Evolutionary conservation across 2,797 vertebrate genomes (phyloP).

Genomic region (Pangasius macronema): DNA sequence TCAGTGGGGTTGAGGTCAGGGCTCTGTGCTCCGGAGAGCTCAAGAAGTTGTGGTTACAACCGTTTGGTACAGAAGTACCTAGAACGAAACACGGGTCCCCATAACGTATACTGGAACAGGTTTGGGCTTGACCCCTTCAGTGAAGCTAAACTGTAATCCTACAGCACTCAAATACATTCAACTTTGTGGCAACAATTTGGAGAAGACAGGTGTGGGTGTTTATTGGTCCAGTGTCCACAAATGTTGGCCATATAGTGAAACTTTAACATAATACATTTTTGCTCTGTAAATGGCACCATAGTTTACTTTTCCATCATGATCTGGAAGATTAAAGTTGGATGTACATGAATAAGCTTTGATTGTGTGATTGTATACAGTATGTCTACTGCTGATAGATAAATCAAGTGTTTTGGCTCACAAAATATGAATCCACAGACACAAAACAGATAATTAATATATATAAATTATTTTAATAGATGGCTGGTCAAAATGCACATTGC

Average conservation of each 20-base stretch:
- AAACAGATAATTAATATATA: slow-evolving; percentile 29
- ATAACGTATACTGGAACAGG: background rate
- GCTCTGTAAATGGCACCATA: background rate
- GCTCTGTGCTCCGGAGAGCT: no score
- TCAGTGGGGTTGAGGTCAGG: background rate
- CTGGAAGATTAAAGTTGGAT: background rate
- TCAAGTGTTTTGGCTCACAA: background rate
- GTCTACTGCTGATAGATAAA: background rate
- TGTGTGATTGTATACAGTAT: background rate
- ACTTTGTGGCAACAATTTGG: background rate
- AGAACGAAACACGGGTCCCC: no score
- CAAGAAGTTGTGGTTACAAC: no score
- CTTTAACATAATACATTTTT: background rate
- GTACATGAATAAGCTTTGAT: background rate
- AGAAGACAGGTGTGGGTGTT: background rate
- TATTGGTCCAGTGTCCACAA: background rate
- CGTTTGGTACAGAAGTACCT: no score
- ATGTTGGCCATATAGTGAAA: background rate
- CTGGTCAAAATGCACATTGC: slow-evolving; percentile 64
- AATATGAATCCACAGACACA: background rate
- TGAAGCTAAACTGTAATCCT: background rate
- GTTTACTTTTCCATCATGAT: background rate
- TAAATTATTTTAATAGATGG: slow-evolving; percentile 58
- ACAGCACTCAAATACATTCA: background rate
- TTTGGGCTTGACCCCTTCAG: background rate